Evolutionary conservation across 1,140 invertebrate genomes (phyloP), one percentile per base, ranked within the genome.

Genomic region (Octopus sinensis): DNA sequence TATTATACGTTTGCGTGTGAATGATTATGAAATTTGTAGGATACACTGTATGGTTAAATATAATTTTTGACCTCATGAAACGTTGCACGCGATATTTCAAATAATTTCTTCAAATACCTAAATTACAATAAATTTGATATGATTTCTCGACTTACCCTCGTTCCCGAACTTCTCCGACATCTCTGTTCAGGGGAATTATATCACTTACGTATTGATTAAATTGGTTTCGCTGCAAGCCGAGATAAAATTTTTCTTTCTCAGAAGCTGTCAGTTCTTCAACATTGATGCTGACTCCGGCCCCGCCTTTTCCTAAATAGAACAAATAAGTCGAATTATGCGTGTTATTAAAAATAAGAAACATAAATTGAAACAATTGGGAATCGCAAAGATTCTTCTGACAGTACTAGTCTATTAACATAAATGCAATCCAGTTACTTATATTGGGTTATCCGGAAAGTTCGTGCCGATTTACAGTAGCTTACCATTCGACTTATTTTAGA

Each of bases 181-280:
- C 93, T 84, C 98, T 92, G 88, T 97, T 95, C 68, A 99, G 93
- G 13, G 97, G 98, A 87, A 99, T 98, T 90, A 98, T 93, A 91
- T 99, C 97, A 89, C 96, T 98, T 80, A 94, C 96, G 89, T 98
- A 99, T 90, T 99, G 96, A 93, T 99, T 99, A 91, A 99, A 99
- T 4, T 97, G 97, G 91, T 99, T 99, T 87, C 97, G 96, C 88
- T 95, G 92, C 96, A 96, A 99, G 10, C 97, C 97, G 83, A 96
- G 94, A 81, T 98, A 95, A 13, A 97, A 96, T 80, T 96, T 93
- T 86, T 94, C 94, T 88, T 96, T 95, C 82, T 96, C 94, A 80
- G 97, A 96, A 0, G 93, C 93, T 80, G 93, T 91, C 84, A 98
- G 91, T 78, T 87, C 83, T 87, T 97, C 95, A 83, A 94, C 93